phyloP scores from a whole-genome alignment of 2,797 vertebrate species.

The Discoglossus pictus region DNA sequence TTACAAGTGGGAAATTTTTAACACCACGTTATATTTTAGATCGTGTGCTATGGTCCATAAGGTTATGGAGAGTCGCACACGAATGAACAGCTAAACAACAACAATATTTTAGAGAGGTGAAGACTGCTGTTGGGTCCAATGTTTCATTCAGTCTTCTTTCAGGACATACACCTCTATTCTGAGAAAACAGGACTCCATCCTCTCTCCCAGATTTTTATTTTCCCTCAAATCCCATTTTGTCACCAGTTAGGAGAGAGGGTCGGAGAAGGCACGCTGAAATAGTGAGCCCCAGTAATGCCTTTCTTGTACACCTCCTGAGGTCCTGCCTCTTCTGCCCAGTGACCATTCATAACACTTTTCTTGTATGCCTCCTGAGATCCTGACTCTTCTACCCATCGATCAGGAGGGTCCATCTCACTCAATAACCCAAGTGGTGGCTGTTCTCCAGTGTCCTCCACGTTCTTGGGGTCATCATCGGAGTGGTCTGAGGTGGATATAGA shows the following conservation, averaged over 20 bases:
- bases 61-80: too few species aligned
- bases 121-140: too few species aligned
- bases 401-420: too few species aligned
- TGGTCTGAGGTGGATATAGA: neutral
- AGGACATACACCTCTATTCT: too few species aligned
- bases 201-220: neutral
- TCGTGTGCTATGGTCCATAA: too few species aligned
- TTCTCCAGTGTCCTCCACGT: neutral
- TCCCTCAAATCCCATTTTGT: neutral
- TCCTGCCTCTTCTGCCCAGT: neutral
- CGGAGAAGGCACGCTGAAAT: constrained; percentile 1
- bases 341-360: too few species aligned
- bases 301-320: constrained; percentile 10
- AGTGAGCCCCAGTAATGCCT: neutral
- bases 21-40: too few species aligned
- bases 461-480: neutral
- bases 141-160: too few species aligned
- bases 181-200: too few species aligned
- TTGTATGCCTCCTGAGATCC: neutral
- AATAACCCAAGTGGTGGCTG: neutral
- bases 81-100: too few species aligned
- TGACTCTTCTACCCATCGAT: neutral
- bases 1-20: too few species aligned
- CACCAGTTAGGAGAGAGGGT: constrained; percentile 17
- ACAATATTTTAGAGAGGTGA: too few species aligned